phyloP scores from a whole-genome alignment of 2,888 invertebrate genomes.

The Dasysyrphus tricinctus region DNA sequence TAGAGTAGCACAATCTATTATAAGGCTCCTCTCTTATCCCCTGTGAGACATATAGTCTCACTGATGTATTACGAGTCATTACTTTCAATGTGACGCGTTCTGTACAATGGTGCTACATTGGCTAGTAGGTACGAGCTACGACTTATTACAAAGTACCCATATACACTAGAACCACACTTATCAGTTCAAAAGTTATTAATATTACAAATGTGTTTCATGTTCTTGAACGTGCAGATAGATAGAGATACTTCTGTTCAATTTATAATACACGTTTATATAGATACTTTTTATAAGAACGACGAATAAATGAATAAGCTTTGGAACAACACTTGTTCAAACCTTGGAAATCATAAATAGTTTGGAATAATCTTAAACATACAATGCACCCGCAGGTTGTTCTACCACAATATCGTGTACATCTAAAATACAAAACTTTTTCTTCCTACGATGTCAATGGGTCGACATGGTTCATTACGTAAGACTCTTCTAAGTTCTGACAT shows the following conservation, averaged over 20 bases:
- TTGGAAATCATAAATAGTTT: constrained; percentile 52
- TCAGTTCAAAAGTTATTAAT: constrained; percentile 64
- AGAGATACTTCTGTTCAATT: constrained; percentile 43
- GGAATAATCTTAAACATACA: constrained; percentile 52
- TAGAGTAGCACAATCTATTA: constrained; percentile 5
- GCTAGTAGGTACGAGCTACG: neutral
- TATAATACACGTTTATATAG: neutral
- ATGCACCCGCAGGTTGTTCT: constrained; percentile 70
- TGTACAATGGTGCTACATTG: constrained; percentile 9
- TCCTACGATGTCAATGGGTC: constrained; percentile 60
- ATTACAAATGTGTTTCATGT: constrained; percentile 72
- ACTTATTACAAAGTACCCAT: neutral
- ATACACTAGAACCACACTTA: neutral
- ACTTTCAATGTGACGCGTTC: neutral
- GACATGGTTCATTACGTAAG: constrained; percentile 61
- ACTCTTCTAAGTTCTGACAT: neutral
- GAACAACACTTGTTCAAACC: constrained; percentile 46
- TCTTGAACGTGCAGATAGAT: constrained; percentile 68
- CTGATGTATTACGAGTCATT: constrained; percentile 12
- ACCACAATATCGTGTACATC: constrained; percentile 53
- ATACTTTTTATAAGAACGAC: neutral
- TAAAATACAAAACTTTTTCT: constrained; percentile 4
- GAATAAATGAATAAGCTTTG: constrained; percentile 16
- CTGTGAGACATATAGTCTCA: neutral
- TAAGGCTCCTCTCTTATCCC: neutral